Evolutionary conservation across 1,140 invertebrate genomes (phyloP).

Genomic region (Achroia grisella): DNA sequence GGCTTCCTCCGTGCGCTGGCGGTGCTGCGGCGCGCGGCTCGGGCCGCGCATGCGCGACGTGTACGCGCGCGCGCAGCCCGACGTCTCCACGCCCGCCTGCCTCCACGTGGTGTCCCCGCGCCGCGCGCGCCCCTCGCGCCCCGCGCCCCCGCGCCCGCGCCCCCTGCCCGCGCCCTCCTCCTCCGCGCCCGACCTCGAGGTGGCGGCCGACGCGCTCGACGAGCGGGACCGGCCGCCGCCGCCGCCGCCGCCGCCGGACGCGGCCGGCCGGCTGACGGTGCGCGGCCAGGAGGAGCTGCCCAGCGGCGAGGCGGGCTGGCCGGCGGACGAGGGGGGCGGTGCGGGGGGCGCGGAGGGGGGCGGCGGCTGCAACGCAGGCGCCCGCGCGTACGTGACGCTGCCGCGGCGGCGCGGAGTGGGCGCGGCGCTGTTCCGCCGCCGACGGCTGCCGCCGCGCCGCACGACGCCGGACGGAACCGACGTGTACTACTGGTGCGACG

Average conservation of each 20-base stretch:
- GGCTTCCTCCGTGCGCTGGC: slow-evolving; percentile 51
- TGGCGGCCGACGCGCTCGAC: slow-evolving; percentile 75
- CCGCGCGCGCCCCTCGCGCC: slow-evolving; percentile 62
- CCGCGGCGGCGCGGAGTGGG: slow-evolving; percentile 72
- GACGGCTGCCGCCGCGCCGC: slow-evolving; percentile 77
- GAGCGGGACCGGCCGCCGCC: slow-evolving; percentile 39
- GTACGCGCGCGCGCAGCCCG: slow-evolving; percentile 61
- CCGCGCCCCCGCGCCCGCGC: slow-evolving; percentile 31
- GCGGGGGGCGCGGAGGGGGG: slow-evolving; percentile 32
- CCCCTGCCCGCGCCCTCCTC: slow-evolving; percentile 43
- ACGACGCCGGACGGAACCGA: slow-evolving; percentile 85
- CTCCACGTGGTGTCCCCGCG: slow-evolving; percentile 52
- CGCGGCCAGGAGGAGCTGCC: slow-evolving; percentile 82
- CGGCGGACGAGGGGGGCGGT: slow-evolving; percentile 33
- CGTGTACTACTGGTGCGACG: slow-evolving; percentile 89
- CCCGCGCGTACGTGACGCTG: slow-evolving; percentile 48
- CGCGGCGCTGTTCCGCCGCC: slow-evolving; percentile 6
- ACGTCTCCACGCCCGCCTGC: slow-evolving; percentile 53
- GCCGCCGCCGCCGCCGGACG: slow-evolving; percentile 14
- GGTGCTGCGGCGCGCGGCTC: slow-evolving; percentile 53
- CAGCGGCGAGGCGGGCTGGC: slow-evolving; percentile 40
- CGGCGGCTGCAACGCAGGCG: slow-evolving; percentile 75
- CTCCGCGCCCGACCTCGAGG: slow-evolving; percentile 66
- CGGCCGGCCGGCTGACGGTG: slow-evolving; percentile 65
- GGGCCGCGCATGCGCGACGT: slow-evolving; percentile 64